These are phyloP conservation scores for Drosophila bipectinata DNA, from an alignment of 1,140 invertebrate species.

Conservation along the genomic window DNA sequence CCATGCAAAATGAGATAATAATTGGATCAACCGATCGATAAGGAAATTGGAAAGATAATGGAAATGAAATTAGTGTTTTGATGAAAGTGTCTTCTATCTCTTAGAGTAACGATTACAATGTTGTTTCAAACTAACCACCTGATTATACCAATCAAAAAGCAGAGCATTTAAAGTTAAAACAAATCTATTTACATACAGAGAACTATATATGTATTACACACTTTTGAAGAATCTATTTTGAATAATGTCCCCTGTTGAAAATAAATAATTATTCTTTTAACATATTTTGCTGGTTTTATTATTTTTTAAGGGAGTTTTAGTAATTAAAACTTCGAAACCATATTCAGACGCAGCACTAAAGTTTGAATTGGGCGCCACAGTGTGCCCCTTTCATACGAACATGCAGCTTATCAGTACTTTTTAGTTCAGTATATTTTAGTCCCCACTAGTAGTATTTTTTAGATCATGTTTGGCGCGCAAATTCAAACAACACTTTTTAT, in stretches of 20 bases:
- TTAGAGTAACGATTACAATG: slow-evolving; percentile 52
- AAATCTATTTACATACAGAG: slow-evolving; percentile 53
- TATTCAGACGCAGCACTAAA: no score
- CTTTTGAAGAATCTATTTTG: slow-evolving; percentile 58
- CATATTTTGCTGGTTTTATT: not conserved
- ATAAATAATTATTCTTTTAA: slow-evolving; percentile 79
- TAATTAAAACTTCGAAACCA: no score
- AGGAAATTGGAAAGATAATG: slow-evolving; percentile 5
- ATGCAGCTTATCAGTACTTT: not conserved
- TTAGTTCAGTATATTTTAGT: not conserved
- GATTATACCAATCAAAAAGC: slow-evolving; percentile 60
- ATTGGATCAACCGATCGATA: slow-evolving; percentile 37
- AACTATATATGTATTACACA: slow-evolving; percentile 54
- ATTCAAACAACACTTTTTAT: slow-evolving; percentile 22
- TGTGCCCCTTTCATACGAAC: no score
- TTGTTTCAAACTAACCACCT: slow-evolving; percentile 69
- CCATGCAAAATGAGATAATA: slow-evolving; percentile 38
- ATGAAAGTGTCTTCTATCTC: slow-evolving; percentile 57
- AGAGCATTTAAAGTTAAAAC: slow-evolving; percentile 60
- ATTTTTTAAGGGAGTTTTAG: no score
- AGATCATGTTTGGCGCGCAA: not conserved
- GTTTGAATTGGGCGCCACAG: no score
- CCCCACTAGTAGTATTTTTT: not conserved
- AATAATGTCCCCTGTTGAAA: slow-evolving; percentile 75
- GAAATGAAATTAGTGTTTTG: slow-evolving; percentile 31